phyloP scores from a whole-genome alignment of 2,888 invertebrate genomes.

The Gymnoscelis rufifasciata region DNA sequence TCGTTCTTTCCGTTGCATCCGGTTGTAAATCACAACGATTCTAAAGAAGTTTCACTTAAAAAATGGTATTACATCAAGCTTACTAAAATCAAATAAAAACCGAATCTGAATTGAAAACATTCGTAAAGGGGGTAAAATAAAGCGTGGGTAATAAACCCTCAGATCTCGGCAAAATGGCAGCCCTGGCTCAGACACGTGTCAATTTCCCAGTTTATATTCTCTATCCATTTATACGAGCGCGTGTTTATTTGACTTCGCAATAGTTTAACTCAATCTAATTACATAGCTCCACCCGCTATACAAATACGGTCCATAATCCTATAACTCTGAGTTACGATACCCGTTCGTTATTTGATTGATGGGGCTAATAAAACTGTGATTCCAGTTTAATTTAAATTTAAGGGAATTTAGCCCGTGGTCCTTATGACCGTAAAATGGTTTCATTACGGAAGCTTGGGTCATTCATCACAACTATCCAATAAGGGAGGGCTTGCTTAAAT shows the following conservation, averaged over 20 bases:
- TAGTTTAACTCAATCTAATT: slow-evolving; percentile 46
- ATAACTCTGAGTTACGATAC: slow-evolving; percentile 35
- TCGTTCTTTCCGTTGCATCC: too few species aligned
- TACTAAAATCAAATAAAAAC: background rate
- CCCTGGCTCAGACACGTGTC: slow-evolving; percentile 58
- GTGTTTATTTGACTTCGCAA: slow-evolving; percentile 73
- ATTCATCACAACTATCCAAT: slow-evolving; percentile 46
- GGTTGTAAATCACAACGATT: too few species aligned
- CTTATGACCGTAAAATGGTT: slow-evolving; percentile 70
- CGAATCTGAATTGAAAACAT: slow-evolving; percentile 5
- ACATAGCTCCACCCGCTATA: slow-evolving; percentile 39
- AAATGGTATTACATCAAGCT: too few species aligned
- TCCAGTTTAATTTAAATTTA: slow-evolving; percentile 79
- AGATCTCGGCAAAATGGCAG: slow-evolving; percentile 27
- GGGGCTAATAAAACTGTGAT: slow-evolving; percentile 77
- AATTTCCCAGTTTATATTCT: slow-evolving; percentile 66
- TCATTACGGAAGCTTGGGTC: slow-evolving; percentile 53
- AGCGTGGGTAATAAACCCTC: slow-evolving; percentile 3
- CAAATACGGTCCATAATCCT: slow-evolving; percentile 52
- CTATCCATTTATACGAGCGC: slow-evolving; percentile 70
- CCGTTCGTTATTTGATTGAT: slow-evolving; percentile 74
- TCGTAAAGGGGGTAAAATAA: slow-evolving; percentile 1
- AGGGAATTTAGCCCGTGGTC: slow-evolving; percentile 71
- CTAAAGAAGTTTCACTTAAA: too few species aligned
- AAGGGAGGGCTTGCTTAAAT: slow-evolving; percentile 25